Conservation (phyloP, 1,140 invertebrate species). For the Pogonomyrmex californicus region DNA sequence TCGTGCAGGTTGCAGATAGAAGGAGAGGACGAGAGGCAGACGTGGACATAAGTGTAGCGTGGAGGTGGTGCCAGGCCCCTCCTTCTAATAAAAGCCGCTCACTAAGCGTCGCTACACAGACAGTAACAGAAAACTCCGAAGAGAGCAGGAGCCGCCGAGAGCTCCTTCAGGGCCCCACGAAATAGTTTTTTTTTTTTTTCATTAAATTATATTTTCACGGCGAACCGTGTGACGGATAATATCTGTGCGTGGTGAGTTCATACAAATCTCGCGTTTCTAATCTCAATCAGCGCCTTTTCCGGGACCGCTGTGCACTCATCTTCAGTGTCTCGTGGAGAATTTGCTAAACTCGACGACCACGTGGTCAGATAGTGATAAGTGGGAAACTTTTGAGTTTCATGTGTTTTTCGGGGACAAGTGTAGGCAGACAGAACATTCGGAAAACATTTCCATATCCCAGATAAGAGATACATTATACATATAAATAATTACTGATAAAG, state of each 20-base stretch:
- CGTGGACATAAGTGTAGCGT: constrained; percentile 81
- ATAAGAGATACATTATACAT: not conserved
- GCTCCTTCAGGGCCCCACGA: constrained; percentile 71
- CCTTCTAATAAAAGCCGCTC: constrained; percentile 87
- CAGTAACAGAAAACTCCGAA: constrained; percentile 85
- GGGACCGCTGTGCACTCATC: not conserved
- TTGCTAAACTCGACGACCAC: constrained; percentile 32
- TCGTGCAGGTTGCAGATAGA: constrained; percentile 21
- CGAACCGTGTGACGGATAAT: constrained; percentile 73
- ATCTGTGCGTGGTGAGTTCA: constrained; percentile 82
- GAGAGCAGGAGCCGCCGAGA: constrained; percentile 83
- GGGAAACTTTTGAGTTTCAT: constrained; percentile 42
- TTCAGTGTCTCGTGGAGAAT: constrained; percentile 51
- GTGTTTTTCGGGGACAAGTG: not conserved
- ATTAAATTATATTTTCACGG: constrained; percentile 29
- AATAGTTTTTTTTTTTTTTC: constrained; percentile 54
- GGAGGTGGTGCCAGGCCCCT: constrained; percentile 86
- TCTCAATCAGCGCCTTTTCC: constrained; percentile 6
- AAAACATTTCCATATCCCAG: not conserved
- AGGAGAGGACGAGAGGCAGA: constrained; percentile 68
- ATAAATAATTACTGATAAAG: not conserved
- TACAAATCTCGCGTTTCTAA: not conserved
- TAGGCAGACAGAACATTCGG: not conserved
- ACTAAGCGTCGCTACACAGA: constrained; percentile 85
- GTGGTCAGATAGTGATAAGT: constrained; percentile 57